Evolutionary conservation across 2,888 invertebrate species (phyloP).

Genomic region (Heliconius sara): DNA sequence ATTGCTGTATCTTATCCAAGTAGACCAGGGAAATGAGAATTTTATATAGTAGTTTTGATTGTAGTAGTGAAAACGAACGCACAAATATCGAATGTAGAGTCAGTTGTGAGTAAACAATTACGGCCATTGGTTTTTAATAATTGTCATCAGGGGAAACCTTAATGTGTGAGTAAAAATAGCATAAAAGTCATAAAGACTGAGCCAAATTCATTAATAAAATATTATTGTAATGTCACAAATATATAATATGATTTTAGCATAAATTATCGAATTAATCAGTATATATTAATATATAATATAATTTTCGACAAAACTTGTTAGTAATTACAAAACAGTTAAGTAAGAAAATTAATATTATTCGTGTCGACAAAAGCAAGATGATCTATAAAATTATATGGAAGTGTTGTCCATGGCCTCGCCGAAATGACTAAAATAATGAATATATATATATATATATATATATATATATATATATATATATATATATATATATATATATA

Average conservation of each 20-base stretch:
- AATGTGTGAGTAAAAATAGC: neutral
- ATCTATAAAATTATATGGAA: constrained; percentile 22
- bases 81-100: neutral
- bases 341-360: constrained; percentile 15
- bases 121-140: too few species aligned
- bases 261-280: neutral
- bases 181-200: neutral
- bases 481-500: too few species aligned
- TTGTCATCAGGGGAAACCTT: too few species aligned
- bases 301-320: neutral
- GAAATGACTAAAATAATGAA: neutral
- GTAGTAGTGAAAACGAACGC: neutral
- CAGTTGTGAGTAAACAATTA: neutral
- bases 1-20: too few species aligned
- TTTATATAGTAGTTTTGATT: too few species aligned
- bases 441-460: neutral
- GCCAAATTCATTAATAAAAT: neutral
- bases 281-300: neutral
- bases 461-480: neutral
- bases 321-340: neutral
- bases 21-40: too few species aligned
- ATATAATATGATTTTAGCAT: neutral
- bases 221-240: neutral
- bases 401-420: constrained; percentile 18
- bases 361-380: constrained; percentile 2